These are phyloP conservation scores for Sebastolobus altivelis DNA, from an alignment of 2,797 vertebrate species.

Conservation along the genomic window DNA sequence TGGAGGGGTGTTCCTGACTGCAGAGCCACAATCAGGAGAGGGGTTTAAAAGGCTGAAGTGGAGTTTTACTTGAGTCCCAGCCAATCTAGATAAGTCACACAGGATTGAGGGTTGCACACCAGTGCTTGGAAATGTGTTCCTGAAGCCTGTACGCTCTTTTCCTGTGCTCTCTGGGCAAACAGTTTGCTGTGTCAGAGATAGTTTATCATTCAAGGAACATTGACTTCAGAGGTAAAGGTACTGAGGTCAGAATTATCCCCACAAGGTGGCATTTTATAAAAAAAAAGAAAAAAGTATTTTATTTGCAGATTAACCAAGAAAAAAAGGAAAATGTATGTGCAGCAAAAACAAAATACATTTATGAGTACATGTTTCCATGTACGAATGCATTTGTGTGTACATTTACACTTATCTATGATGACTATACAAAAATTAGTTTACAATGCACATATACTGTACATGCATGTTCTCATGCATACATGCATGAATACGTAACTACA, in stretches of 20 bases:
- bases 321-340: not conserved
- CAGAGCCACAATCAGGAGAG: constrained; percentile 56
- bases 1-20: constrained; percentile 28
- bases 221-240: not conserved
- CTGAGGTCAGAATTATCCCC: constrained; percentile 5
- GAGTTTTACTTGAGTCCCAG: constrained; percentile 59
- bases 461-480: not conserved
- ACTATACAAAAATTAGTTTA: too few species aligned
- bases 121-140: constrained; percentile 37
- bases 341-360: not conserved
- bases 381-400: too few species aligned
- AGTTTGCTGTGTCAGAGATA: constrained; percentile 7
- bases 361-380: too few species aligned
- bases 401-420: too few species aligned
- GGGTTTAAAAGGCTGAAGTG: constrained; percentile 44
- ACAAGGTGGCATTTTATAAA: not conserved
- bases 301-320: not conserved
- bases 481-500: not conserved
- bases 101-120: constrained; percentile 47
- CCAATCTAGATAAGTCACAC: constrained; percentile 76
- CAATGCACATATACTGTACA: too few species aligned
- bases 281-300: not conserved
- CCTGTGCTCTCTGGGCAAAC: constrained; percentile 6
- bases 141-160: constrained; percentile 19
- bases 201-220: not conserved